A percentile compares a stretch with the other conserved stretches of the same genome.
These are phyloP conservation scores for Deroplatys truncata DNA, from an alignment of 2,888 invertebrate genomes.

Conservation along the genomic window DNA sequence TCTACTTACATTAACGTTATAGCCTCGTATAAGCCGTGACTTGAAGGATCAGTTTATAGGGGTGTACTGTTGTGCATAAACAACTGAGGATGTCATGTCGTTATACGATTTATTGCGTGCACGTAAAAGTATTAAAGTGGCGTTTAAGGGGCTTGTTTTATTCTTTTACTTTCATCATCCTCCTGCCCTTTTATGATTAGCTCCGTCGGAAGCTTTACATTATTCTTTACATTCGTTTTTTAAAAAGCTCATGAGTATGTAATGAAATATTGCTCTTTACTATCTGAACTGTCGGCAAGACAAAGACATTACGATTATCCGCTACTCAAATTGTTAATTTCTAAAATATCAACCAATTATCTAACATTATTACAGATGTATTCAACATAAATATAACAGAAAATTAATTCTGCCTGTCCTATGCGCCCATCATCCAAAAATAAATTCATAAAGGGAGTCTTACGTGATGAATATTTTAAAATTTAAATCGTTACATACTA, in stretches of 20 bases:
- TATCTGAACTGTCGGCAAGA: no score
- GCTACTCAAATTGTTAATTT: no score
- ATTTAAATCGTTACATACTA: no score
- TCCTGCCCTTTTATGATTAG: neutral
- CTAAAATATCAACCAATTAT: no score
- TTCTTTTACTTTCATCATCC: neutral
- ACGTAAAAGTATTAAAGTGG: neutral
- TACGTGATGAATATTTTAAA: no score
- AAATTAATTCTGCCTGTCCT: no score
- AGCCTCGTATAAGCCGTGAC: neutral
- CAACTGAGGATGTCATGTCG: neutral
- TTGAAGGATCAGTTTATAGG: neutral
- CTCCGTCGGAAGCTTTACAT: neutral
- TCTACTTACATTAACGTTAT: neutral
- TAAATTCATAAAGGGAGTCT: no score
- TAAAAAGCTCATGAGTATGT: neutral
- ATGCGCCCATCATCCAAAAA: no score
- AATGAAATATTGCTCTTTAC: no score
- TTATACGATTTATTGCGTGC: constrained; percentile 5
- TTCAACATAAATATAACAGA: no score
- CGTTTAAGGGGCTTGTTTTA: constrained; percentile 1
- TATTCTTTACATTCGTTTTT: neutral
- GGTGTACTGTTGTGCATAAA: constrained; percentile 3
- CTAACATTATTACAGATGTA: no score
- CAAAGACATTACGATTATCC: no score